A percentile compares a stretch with the other conserved stretches of the same genome.
Conservation (phyloP, 2,113 vertebrate genomes). For the Phalacrocorax aristotelis region DNA sequence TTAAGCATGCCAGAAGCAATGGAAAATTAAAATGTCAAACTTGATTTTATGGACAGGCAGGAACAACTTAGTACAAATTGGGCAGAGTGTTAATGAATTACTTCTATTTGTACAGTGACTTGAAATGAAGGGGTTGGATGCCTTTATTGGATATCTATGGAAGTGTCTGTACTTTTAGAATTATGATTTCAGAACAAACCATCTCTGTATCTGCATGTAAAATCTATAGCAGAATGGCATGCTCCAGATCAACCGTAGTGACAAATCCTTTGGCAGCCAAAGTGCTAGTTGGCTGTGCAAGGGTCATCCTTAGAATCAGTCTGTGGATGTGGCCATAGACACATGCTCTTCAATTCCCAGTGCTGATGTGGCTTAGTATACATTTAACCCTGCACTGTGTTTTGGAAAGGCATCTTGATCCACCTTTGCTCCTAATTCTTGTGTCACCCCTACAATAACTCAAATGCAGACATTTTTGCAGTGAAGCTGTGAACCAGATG, state of each 20-base stretch:
- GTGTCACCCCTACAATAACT: not conserved
- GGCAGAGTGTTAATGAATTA: not conserved
- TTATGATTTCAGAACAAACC: not conserved
- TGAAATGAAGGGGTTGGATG: not conserved
- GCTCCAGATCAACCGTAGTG: not conserved
- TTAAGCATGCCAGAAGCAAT: not conserved
- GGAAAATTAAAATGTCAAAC: constrained; percentile 4
- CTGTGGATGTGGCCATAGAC: not conserved
- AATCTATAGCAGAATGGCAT: not conserved
- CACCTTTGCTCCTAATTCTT: not conserved
- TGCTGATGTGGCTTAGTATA: not conserved
- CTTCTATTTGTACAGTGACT: not conserved
- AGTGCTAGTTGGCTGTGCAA: not conserved
- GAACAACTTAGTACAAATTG: not conserved
- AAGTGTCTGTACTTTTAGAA: not conserved
- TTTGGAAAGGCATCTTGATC: not conserved
- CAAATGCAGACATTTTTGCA: not conserved
- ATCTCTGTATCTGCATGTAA: not conserved
- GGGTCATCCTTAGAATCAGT: not conserved
- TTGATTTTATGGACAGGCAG: not conserved
- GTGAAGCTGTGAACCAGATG: not conserved
- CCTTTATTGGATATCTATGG: not conserved
- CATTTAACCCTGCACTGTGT: not conserved
- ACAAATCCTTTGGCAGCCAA: not conserved
- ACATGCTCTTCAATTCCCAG: not conserved